Evolutionary conservation across 1,140 invertebrate genomes (phyloP).

Genomic region (Ceratina calcarata): DNA sequence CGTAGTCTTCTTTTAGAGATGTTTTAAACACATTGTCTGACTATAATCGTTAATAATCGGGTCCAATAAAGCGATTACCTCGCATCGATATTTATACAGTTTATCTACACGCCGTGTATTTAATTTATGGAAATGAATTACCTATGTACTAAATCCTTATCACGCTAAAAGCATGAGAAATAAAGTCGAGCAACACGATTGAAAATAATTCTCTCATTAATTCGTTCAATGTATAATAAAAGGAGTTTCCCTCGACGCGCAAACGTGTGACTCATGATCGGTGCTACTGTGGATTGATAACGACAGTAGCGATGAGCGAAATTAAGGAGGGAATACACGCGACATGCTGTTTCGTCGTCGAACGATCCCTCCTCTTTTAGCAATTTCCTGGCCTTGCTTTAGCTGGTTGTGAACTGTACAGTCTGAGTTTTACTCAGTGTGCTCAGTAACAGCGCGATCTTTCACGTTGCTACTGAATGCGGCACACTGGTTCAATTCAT

Average conservation of each 20-base stretch:
- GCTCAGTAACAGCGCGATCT: too few species aligned
- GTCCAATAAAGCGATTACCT: constrained; percentile 3
- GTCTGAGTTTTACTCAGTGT: background rate
- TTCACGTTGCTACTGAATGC: too few species aligned
- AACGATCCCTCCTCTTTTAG: constrained; percentile 15
- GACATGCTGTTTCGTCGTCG: background rate
- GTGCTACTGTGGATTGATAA: background rate
- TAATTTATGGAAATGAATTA: background rate
- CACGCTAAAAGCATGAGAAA: background rate
- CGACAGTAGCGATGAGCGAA: background rate
- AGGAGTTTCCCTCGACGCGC: background rate
- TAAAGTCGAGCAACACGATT: constrained; percentile 1
- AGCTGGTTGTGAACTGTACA: background rate
- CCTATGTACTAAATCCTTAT: background rate
- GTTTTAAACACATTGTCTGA: background rate
- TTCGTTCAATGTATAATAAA: background rate
- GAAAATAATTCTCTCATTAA: background rate
- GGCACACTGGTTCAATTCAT: too few species aligned
- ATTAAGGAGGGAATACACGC: too few species aligned
- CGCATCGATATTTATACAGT: background rate
- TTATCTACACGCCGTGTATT: background rate
- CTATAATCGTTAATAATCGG: constrained; percentile 13
- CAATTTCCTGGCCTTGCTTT: constrained; percentile 6
- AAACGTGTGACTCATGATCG: background rate
- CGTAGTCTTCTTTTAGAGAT: background rate